Percentiles rank a stretch among this genome's conserved stretches.
phyloP scores from a whole-genome alignment of 1,140 invertebrate genomes.

The Heliconius congener region DNA sequence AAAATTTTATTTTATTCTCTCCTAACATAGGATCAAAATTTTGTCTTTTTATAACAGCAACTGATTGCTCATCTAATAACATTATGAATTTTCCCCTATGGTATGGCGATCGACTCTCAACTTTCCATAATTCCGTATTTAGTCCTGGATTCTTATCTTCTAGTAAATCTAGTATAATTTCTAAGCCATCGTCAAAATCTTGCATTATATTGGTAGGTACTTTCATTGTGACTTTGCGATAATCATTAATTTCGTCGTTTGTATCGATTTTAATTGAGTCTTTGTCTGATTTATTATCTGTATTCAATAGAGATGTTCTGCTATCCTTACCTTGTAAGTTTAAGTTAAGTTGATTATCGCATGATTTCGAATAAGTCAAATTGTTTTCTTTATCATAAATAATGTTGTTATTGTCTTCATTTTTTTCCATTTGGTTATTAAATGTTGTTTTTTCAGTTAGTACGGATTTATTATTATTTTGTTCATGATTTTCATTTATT shows the following conservation, averaged over 20 bases:
- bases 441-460: background rate
- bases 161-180: conserved; percentile 62
- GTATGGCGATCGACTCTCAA: conserved; percentile 42
- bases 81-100: conserved; percentile 61
- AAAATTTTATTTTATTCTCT: conserved; percentile 60
- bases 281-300: conserved; percentile 20
- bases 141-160: conserved; percentile 69
- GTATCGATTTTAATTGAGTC: background rate
- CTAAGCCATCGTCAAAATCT: conserved; percentile 58
- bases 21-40: conserved; percentile 53
- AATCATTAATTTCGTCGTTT: conserved; percentile 16
- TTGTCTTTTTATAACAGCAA: conserved; percentile 51
- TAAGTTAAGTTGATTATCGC: conserved; percentile 3
- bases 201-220: conserved; percentile 58
- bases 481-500: background rate
- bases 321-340: background rate
- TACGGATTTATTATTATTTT: background rate
- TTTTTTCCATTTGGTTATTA: background rate
- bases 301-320: background rate
- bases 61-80: conserved; percentile 58
- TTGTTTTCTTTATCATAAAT: conserved; percentile 3
- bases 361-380: background rate
- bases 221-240: conserved; percentile 53
- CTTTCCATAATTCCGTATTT: conserved; percentile 65
- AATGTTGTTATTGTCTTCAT: conserved; percentile 1